phyloP scores from a whole-genome alignment of 2,797 vertebrate species.

The Acrossocheilus wenchowensis region DNA sequence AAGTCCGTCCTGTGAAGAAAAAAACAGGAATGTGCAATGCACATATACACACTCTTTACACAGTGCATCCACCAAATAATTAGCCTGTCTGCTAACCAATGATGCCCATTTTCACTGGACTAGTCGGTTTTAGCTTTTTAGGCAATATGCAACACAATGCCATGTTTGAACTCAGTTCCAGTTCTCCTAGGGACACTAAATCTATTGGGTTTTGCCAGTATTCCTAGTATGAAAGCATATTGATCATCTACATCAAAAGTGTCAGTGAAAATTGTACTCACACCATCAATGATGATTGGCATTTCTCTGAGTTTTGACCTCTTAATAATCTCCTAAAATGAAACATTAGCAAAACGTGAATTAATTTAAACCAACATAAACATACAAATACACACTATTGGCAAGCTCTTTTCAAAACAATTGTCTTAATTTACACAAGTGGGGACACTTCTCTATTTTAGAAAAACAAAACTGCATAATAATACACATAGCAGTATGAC shows the following conservation, averaged over 20 bases:
- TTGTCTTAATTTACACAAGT: neutral
- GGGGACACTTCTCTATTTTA: neutral
- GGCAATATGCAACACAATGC: neutral
- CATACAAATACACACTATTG: neutral
- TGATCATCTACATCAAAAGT: neutral
- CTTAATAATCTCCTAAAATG: slow-evolving; percentile 89
- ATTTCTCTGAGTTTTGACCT: slow-evolving; percentile 88
- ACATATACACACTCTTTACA: slow-evolving; percentile 27
- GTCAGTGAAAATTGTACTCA: slow-evolving; percentile 77
- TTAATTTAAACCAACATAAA: neutral
- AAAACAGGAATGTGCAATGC: neutral
- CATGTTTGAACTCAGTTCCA: neutral
- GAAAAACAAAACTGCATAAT: neutral
- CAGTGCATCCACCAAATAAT: neutral
- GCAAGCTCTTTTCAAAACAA: neutral
- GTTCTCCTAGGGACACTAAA: slow-evolving; percentile 12
- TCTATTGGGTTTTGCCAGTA: neutral
- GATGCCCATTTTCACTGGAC: too few species aligned
- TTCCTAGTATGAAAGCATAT: neutral
- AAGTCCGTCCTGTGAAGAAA: slow-evolving; percentile 87
- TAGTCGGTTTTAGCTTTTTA: neutral
- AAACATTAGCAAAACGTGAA: neutral
- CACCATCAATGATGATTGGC: slow-evolving; percentile 93
- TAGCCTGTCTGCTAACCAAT: neutral
- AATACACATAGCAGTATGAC: too few species aligned